Conservation (phyloP, 1,140 invertebrate species). For the Araneus ventricosus region DNA sequence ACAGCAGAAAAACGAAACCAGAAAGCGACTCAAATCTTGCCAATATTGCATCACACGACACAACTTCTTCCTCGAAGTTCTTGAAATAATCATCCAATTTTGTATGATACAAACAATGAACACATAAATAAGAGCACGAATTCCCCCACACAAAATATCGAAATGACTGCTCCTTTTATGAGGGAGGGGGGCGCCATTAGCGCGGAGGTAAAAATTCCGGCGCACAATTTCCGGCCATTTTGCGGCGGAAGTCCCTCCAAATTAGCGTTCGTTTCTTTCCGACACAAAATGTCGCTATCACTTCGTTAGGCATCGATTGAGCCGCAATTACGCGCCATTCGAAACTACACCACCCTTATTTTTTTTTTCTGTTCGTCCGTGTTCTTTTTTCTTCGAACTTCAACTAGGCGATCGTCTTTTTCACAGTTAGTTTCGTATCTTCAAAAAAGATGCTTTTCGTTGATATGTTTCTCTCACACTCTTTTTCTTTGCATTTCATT, state of each 20-base stretch:
- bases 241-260: slow-evolving; percentile 63
- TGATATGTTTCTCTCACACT: neutral
- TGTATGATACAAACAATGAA: neutral
- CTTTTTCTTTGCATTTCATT: neutral
- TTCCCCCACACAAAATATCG: neutral
- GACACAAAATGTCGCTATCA: slow-evolving; percentile 66
- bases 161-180: neutral
- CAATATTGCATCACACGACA: too few species aligned
- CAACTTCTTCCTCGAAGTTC: neutral
- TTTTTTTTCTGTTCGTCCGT: neutral
- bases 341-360: slow-evolving; percentile 9
- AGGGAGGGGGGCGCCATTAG: neutral
- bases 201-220: slow-evolving; percentile 54
- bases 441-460: neutral
- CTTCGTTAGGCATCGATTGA: slow-evolving; percentile 74
- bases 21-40: too few species aligned
- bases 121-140: neutral
- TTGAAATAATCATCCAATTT: neutral
- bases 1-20: too few species aligned
- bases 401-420: neutral
- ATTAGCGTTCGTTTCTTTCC: slow-evolving; percentile 72
- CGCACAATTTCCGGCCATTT: slow-evolving; percentile 72
- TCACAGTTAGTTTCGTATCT: neutral
- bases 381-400: slow-evolving; percentile 12
- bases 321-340: slow-evolving; percentile 64